Conservation (phyloP, 2,113 vertebrate genomes). For the Paralichthys olivaceus region DNA sequence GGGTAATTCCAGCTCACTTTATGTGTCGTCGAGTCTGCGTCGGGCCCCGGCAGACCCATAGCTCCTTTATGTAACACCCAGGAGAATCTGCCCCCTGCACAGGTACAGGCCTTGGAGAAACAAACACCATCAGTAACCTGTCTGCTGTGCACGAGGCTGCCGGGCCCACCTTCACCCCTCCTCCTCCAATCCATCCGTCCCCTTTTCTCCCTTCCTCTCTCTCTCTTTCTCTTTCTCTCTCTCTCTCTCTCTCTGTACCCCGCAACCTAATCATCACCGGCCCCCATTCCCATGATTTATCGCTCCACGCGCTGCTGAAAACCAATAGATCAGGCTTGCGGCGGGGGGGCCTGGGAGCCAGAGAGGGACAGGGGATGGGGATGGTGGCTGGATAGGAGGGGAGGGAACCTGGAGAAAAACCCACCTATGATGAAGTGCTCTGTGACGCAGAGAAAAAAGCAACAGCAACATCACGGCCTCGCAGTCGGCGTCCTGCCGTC, state of each 20-base stretch:
- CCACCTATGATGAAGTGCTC: conserved; percentile 83
- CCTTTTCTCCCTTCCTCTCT: conserved; percentile 33
- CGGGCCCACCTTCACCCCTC: conserved; percentile 50
- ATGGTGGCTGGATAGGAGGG: conserved; percentile 21
- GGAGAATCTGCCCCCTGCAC: conserved; percentile 77
- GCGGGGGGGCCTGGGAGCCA: conserved; percentile 77
- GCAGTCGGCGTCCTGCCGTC: conserved; percentile 63
- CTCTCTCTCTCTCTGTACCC: conserved; percentile 52
- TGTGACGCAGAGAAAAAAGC: conserved; percentile 68
- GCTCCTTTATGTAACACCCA: conserved; percentile 81
- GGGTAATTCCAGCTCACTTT: conserved; percentile 77
- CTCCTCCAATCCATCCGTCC: conserved; percentile 59
- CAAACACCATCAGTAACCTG: conserved; percentile 86
- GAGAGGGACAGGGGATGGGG: conserved; percentile 52
- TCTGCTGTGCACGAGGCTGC: conserved; percentile 62
- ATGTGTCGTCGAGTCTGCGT: conserved; percentile 64
- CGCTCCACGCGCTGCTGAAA: conserved; percentile 62
- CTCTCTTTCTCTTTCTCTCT: conserved; percentile 24
- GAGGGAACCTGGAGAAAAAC: conserved; percentile 74
- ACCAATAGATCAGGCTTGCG: conserved; percentile 83
- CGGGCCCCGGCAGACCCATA: conserved; percentile 69
- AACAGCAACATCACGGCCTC: conserved; percentile 71
- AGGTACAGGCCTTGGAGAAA: conserved; percentile 79
- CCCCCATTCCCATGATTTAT: conserved; percentile 85
- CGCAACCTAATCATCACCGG: conserved; percentile 79